Conservation (phyloP, 2,113 vertebrate genomes). For the Rhynchomys soricoides region DNA sequence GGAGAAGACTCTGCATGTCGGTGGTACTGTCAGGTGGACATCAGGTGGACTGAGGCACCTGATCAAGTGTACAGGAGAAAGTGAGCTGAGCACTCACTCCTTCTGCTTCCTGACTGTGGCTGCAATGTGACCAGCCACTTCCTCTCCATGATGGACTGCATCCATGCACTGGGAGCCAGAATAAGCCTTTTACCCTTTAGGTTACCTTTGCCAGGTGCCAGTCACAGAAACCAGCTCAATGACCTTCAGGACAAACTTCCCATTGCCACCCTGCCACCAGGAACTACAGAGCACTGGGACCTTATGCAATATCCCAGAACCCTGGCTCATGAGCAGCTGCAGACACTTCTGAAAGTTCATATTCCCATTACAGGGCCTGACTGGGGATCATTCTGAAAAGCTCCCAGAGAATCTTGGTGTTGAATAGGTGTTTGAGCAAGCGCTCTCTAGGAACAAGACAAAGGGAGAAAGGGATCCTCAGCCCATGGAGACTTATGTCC, state of each 20-base stretch:
- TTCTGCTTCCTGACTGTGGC: not conserved
- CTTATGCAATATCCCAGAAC: accelerated
- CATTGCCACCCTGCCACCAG: too few species aligned
- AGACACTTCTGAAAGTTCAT: accelerated
- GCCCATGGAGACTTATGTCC: accelerated
- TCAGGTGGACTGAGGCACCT: not conserved
- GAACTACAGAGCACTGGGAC: not conserved
- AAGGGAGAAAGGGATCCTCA: not conserved
- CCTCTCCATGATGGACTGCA: not conserved
- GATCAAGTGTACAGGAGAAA: not conserved
- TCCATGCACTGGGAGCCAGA: not conserved
- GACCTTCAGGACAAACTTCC: not conserved
- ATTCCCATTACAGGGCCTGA: accelerated
- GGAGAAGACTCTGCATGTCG: not conserved
- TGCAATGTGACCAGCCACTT: not conserved
- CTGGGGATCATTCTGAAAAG: not conserved
- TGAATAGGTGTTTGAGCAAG: not conserved
- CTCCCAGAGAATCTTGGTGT: not conserved
- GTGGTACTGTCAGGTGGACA: not conserved
- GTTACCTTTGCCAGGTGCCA: not conserved
- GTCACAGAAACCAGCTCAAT: not conserved
- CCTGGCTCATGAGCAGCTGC: not conserved
- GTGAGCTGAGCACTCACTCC: not conserved
- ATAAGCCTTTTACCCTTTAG: not conserved
- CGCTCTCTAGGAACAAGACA: not conserved